Percentiles rank a stretch among this genome's conserved stretches.
Conservation (phyloP, 2,888 invertebrate genomes). For the Epinotia demarniana region DNA sequence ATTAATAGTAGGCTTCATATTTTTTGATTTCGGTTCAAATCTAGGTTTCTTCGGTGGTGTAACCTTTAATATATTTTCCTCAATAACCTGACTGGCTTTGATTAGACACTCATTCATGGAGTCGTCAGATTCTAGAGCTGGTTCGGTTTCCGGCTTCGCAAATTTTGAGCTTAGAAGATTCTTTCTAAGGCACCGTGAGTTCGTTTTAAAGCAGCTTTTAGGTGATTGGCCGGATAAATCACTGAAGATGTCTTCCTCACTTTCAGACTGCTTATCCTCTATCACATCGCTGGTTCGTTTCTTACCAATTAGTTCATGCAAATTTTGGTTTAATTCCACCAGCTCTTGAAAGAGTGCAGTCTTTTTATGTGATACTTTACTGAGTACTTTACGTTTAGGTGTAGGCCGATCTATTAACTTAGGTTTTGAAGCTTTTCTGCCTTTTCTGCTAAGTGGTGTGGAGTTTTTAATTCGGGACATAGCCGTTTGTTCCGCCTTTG, state of each 20-base stretch:
- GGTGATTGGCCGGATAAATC: constrained; percentile 71
- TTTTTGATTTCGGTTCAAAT: constrained; percentile 52
- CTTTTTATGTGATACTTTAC: constrained; percentile 65
- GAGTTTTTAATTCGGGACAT: constrained; percentile 65
- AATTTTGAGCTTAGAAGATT: constrained; percentile 78
- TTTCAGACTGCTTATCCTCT: constrained; percentile 64
- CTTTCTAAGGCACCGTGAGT: constrained; percentile 69
- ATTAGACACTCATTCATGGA: constrained; percentile 81
- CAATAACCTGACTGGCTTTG: constrained; percentile 78
- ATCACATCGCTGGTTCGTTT: constrained; percentile 51
- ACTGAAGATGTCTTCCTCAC: constrained; percentile 76
- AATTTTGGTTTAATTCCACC: constrained; percentile 75
- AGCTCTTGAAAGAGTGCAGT: constrained; percentile 75
- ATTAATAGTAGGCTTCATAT: constrained; percentile 53
- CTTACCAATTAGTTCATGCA: constrained; percentile 69
- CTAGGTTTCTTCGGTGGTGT: constrained; percentile 60
- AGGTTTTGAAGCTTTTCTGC: constrained; percentile 62
- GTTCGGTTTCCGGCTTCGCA: constrained; percentile 68
- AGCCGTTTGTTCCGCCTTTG: constrained; percentile 68
- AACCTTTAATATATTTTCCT: constrained; percentile 69
- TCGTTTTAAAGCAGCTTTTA: constrained; percentile 64
- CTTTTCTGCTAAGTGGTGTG: constrained; percentile 72
- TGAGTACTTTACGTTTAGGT: constrained; percentile 64
- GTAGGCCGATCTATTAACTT: constrained; percentile 66
- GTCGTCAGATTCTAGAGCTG: constrained; percentile 78